Evolutionary conservation across 2,888 invertebrate genomes (phyloP).

Genomic region (Lysandra coridon): DNA sequence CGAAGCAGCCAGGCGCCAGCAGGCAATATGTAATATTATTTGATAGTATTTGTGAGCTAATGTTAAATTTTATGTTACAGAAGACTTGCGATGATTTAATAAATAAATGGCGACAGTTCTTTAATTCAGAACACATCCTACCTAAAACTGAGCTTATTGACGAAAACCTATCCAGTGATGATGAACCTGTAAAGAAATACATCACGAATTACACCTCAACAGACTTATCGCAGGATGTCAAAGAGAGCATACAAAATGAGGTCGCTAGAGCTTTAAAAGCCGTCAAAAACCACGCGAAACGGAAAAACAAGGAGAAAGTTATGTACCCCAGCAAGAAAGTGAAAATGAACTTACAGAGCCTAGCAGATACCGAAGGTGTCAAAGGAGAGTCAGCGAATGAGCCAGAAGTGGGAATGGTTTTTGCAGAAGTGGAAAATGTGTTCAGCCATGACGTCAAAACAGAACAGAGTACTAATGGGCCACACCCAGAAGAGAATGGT

Average conservation of each 20-base stretch:
- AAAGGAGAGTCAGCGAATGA: constrained; percentile 13
- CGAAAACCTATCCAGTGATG: constrained; percentile 54
- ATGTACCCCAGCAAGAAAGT: neutral
- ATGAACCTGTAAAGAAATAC: constrained; percentile 69
- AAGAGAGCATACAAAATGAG: constrained; percentile 55
- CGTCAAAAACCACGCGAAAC: constrained; percentile 36
- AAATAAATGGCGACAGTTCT: constrained; percentile 54
- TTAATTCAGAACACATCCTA: constrained; percentile 48
- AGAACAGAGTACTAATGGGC: constrained; percentile 40
- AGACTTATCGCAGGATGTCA: constrained; percentile 59
- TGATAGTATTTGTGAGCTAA: neutral
- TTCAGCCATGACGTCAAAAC: constrained; percentile 51
- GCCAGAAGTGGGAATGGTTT: constrained; percentile 53
- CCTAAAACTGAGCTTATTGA: constrained; percentile 40
- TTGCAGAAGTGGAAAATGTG: constrained; percentile 63
- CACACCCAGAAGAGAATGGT: constrained; percentile 26
- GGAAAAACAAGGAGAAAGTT: constrained; percentile 33
- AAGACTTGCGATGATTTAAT: constrained; percentile 55
- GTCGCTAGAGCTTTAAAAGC: constrained; percentile 51
- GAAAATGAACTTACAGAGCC: constrained; percentile 37
- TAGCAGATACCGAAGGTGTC: constrained; percentile 29
- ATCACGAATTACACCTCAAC: constrained; percentile 55
- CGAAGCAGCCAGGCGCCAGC: no score
- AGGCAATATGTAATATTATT: neutral
- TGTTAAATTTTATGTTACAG: constrained; percentile 44